Conservation (phyloP, 2,797 vertebrate species). For the Gadopsis bispinosus region DNA sequence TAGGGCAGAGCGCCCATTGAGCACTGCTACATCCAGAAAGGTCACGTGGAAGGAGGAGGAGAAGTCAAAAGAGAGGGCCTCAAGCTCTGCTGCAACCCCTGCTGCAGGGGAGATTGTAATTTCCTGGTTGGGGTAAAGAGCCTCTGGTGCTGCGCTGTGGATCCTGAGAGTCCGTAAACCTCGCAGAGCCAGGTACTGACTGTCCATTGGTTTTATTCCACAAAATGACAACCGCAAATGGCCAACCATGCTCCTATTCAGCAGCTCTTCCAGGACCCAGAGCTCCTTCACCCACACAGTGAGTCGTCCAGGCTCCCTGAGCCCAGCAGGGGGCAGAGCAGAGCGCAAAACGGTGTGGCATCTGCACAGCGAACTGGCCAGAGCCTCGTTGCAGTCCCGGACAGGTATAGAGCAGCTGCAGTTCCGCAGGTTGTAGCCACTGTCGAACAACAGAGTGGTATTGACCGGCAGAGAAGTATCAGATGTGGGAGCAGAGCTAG, state of each 20-base stretch:
- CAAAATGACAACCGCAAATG: conserved; percentile 78
- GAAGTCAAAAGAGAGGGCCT: conserved; percentile 26
- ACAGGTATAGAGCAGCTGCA: conserved; percentile 73
- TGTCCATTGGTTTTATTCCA: conserved; percentile 35
- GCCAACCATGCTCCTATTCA: conserved; percentile 69
- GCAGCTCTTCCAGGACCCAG: conserved; percentile 75
- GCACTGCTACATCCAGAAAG: conserved; percentile 73
- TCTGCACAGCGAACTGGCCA: conserved; percentile 75
- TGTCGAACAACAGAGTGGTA: conserved; percentile 74
- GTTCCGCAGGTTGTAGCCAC: conserved; percentile 69
- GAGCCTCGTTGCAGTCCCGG: conserved; percentile 68
- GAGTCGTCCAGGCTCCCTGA: conserved; percentile 45
- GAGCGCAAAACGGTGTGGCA: conserved; percentile 69
- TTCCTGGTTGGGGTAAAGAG: conserved; percentile 57
- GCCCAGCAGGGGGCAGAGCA: conserved; percentile 52
- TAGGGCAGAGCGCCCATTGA: conserved; percentile 72
- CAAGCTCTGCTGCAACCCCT: not conserved
- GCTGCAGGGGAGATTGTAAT: conserved; percentile 47
- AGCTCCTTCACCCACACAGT: conserved; percentile 73
- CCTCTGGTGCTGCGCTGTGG: conserved; percentile 52
- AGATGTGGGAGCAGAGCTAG: conserved; percentile 13
- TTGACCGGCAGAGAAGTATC: conserved; percentile 32
- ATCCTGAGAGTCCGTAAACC: conserved; percentile 74
- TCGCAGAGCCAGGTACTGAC: conserved; percentile 67
- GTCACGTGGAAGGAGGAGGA: conserved; percentile 64